Evolutionary conservation across 1,140 invertebrate species (phyloP), one percentile per base, ranked within the genome.

Genomic region (Oppia nitens): DNA sequence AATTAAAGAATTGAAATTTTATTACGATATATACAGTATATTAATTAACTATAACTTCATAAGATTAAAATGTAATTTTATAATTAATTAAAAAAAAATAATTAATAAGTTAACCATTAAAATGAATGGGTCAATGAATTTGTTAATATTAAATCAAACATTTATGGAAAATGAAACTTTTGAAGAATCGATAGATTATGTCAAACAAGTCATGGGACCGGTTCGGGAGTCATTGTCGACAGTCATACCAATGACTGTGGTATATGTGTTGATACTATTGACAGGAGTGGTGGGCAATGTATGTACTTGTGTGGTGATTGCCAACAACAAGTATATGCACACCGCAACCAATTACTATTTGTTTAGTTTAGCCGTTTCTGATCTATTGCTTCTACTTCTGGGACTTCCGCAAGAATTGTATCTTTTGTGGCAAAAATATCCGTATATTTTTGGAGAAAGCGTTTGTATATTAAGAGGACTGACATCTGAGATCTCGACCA

Each of bases 401-500:
- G 78, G 78, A 23, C 72, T 78, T 32, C 64, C 64, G 1, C 55
- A 65, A 28, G 64, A 65, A n/a, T 24, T 65, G 28, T 78, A 62
- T 76, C 78, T 57, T 64, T 75, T 21, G 65, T 76, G 29, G 70
- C 57, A 59, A 47, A 59, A 53, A 29, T 53, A 85, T 73, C 87
- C 88, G 0, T 92, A 90, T 72, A 74, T 83, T 14, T 91, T 93
- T 66, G 87, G 88, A 0, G 81, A 85, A 61, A 74, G 75, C 2
- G 88, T 92, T 70, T 94, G 88, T 70, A 75, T 89, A 12, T 72
- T 90, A 28, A 80, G 86, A 57, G 84, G 84, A 4, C 51, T 57
- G 17, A 49, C 57, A 2, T 82, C 86, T 0, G 91, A 95, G 70
- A 89, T 85, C 3, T 91, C 88, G 0, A 86, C 87, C 1, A 91